Conservation (phyloP, 2,797 vertebrate species). For the Chiloscyllium punctatum region DNA sequence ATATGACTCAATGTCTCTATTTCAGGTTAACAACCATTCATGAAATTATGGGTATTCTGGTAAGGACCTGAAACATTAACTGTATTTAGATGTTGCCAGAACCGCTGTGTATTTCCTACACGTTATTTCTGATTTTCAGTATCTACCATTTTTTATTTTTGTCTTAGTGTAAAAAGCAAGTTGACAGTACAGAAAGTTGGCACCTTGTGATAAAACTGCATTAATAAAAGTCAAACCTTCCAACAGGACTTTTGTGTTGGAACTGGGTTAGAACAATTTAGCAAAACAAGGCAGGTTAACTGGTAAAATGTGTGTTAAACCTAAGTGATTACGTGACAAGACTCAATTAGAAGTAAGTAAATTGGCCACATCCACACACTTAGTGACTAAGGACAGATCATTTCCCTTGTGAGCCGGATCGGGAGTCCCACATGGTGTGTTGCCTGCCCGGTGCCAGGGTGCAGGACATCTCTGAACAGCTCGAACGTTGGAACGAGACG, state of each 20-base stretch:
- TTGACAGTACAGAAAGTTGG: background rate
- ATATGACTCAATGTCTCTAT: no score
- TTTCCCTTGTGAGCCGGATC: no score
- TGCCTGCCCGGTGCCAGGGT: no score
- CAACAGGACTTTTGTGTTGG: background rate
- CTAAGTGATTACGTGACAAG: background rate
- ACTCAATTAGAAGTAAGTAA: no score
- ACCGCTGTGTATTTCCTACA: background rate
- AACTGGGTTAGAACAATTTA: background rate
- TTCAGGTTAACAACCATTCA: no score
- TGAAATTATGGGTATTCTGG: no score
- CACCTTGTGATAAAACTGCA: background rate
- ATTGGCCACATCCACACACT: no score
- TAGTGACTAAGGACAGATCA: no score
- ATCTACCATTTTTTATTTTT: background rate
- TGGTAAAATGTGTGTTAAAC: background rate
- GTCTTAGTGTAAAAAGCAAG: background rate
- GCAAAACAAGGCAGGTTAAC: background rate
- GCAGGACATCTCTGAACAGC: no score
- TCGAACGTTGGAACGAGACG: no score
- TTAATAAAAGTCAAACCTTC: background rate
- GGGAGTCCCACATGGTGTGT: no score
- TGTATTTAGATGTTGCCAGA: background rate
- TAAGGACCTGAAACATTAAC: background rate
- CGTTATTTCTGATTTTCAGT: background rate